These are phyloP conservation scores for Sceliomorpha sp. DNA, from an alignment of 2,888 invertebrate species.

Conservation along the genomic window DNA sequence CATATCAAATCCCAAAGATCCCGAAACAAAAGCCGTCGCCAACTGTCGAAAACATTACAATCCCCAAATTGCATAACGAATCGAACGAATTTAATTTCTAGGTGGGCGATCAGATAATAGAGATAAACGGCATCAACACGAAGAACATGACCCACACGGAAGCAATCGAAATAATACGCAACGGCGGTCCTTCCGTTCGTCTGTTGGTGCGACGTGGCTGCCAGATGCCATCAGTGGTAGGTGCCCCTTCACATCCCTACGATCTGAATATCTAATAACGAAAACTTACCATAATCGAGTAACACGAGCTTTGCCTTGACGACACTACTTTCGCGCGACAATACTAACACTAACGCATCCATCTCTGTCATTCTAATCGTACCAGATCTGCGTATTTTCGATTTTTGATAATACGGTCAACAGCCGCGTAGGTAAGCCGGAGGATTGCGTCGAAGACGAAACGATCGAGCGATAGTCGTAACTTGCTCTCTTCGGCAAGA, in stretches of 20 bases:
- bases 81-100: too few relatives aligned
- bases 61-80: too few relatives aligned
- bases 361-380: conserved; percentile 59
- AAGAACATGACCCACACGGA: conserved; percentile 88
- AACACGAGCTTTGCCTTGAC: conserved; percentile 61
- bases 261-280: conserved; percentile 78
- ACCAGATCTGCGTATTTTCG: too few relatives aligned
- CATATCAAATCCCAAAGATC: too few relatives aligned
- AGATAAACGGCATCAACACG: conserved; percentile 86
- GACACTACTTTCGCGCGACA: conserved; percentile 58
- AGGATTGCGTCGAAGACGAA: too few relatives aligned
- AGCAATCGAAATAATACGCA: conserved; percentile 87
- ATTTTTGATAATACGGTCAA: too few relatives aligned
- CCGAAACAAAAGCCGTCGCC: too few relatives aligned
- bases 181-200: conserved; percentile 84
- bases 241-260: conserved; percentile 79
- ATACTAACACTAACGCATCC: conserved; percentile 64
- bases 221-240: conserved; percentile 80
- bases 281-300: conserved; percentile 60
- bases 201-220: conserved; percentile 81
- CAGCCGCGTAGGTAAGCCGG: too few relatives aligned
- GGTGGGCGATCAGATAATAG: conserved; percentile 86
- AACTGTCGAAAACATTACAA: too few relatives aligned
- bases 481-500: too few relatives aligned
- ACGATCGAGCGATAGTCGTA: too few relatives aligned